Evolutionary conservation across 2,113 vertebrate genomes (phyloP).

Genomic region (Xyliphius kryptos): DNA sequence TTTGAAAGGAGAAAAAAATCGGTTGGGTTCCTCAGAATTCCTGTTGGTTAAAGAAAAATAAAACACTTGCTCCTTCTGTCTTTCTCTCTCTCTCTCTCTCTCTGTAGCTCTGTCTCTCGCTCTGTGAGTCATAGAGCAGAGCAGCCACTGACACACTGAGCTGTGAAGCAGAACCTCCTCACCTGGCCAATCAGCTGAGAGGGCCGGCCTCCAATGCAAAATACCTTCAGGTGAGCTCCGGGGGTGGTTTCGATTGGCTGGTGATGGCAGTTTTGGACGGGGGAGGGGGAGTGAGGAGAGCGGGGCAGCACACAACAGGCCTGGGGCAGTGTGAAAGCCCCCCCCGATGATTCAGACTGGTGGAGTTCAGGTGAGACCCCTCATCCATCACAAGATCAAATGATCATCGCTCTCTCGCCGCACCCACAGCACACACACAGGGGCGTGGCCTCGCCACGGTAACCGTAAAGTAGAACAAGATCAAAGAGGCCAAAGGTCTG

Average conservation of each 20-base stretch:
- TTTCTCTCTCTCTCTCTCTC: background rate
- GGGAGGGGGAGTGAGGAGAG: conserved; percentile 44
- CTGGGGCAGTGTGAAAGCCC: conserved; percentile 51
- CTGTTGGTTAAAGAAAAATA: background rate
- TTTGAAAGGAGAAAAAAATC: conserved; percentile 52
- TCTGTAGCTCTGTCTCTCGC: conserved; percentile 59
- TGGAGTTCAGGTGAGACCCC: conserved; percentile 45
- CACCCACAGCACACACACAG: background rate
- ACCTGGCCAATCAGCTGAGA: conserved; percentile 61
- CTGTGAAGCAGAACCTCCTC: conserved; percentile 49
- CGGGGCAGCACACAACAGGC: conserved; percentile 35
- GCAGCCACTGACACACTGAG: conserved; percentile 59
- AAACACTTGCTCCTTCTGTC: background rate
- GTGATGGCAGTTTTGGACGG: conserved; percentile 49
- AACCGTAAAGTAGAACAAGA: background rate
- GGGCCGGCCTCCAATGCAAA: conserved; percentile 54
- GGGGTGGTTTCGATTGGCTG: conserved; percentile 52
- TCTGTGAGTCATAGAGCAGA: conserved; percentile 65
- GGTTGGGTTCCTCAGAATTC: conserved; percentile 47
- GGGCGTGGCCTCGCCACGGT: background rate
- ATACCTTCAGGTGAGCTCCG: conserved; percentile 66
- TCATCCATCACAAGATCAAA: too few relatives aligned
- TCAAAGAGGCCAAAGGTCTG: background rate
- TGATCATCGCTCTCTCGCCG: background rate
- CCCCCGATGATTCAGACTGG: conserved; percentile 51